Base-by-base conservation (phyloP, 2,888 invertebrate genomes). In the Mythimna lalbum region DNA sequence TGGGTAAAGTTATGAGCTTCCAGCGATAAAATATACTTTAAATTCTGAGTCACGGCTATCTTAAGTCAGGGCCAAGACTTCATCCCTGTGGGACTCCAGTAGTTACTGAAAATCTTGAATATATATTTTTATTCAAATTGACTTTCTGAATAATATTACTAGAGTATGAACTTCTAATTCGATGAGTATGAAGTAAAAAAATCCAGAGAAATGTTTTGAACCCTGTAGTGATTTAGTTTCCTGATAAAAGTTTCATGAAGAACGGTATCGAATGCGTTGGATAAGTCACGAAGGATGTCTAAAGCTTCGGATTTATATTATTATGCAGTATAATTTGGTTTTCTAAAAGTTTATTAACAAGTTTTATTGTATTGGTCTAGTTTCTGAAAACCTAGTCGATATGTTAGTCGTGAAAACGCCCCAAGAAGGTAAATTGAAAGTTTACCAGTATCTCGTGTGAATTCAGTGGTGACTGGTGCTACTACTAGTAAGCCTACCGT, bases 1-100 rank as follows among this genome's bases (percentile, higher is more conserved):
- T 31, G 21, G 52, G 17, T 39, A 23, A 77, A 69, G 57, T 52
- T 27, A 77, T 6, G 10, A 68, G 21, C 14, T 52, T 57, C n/a
- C 0, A 57, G 69, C 50, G 33, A 27, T 67, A 19, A 33, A 63
- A 5, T 53, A 12, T 59, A 5, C 17, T 39, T 43, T 23, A 17
- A 23, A 39, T 60, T 39, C 5, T 39, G 14, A 39, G 14, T 4
- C 1, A 17, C 17, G 1, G 5, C 6, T 36, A 36, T 21, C 36
- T 21, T 21, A 4, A 57, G 14, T 21, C 5, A 36, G 5, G 36
- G 2, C 21, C 36, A 21, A n/a, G 10, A 43, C 2, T 39, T 21
- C 5, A 43, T 4, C 23, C 39, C 21, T 39, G 23, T 5, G 43
- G 43, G 10, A 47, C 60, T 19, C 43, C 43, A 4, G 36, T 6